phyloP scores from a whole-genome alignment of 1,140 invertebrate species.

The Euglossa dilemma region DNA sequence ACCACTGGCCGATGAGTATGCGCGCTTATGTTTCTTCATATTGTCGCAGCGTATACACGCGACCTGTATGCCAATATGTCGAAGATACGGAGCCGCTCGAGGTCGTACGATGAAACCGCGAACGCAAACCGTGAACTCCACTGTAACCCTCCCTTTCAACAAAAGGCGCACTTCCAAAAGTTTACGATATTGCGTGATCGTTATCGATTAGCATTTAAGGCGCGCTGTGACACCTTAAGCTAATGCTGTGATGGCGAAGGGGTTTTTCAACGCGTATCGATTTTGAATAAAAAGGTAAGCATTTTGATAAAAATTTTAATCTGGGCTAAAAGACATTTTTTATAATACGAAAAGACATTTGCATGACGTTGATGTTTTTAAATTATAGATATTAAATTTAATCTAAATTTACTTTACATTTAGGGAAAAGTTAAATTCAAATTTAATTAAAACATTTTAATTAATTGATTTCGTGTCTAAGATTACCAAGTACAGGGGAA shows the following conservation, averaged over 20 bases:
- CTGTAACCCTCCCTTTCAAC: neutral
- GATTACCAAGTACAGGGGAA: too few species aligned
- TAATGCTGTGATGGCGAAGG: neutral
- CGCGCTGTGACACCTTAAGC: neutral
- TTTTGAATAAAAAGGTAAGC: neutral
- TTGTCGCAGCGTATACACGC: slow-evolving; percentile 73
- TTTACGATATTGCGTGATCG: slow-evolving; percentile 34
- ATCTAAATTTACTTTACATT: too few species aligned
- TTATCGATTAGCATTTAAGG: slow-evolving; percentile 45
- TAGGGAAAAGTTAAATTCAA: too few species aligned
- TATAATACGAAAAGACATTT: too few species aligned
- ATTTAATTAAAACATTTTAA: too few species aligned
- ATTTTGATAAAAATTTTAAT: too few species aligned
- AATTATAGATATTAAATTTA: too few species aligned
- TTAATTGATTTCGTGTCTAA: too few species aligned
- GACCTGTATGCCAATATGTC: slow-evolving; percentile 77
- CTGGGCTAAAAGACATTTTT: too few species aligned
- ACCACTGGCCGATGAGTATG: slow-evolving; percentile 37
- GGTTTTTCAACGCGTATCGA: neutral
- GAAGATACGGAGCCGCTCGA: slow-evolving; percentile 59
- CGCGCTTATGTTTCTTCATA: slow-evolving; percentile 77
- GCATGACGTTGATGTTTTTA: too few species aligned
- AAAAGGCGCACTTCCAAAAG: slow-evolving; percentile 6
- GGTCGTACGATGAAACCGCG: slow-evolving; percentile 55
- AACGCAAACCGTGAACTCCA: slow-evolving; percentile 4